Conservation (phyloP, 2,888 invertebrate genomes). For the Clostera curtula region DNA sequence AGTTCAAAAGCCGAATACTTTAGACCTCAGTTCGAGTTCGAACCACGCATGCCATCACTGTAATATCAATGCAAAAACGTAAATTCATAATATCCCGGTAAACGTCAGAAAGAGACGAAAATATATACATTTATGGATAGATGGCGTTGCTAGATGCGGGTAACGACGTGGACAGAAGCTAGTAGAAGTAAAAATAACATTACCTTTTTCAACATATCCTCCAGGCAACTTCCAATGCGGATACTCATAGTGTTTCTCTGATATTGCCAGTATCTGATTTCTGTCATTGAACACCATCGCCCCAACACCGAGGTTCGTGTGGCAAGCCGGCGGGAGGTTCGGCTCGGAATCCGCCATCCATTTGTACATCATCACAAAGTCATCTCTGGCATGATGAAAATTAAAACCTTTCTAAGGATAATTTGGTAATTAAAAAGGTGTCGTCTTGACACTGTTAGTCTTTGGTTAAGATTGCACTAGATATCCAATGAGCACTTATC, state of each 20-base stretch:
- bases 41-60: too few relatives aligned
- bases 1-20: too few relatives aligned
- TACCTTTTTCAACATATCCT: slow-evolving; percentile 90
- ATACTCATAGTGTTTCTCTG: slow-evolving; percentile 80
- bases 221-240: slow-evolving; percentile 94
- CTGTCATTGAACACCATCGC: slow-evolving; percentile 87
- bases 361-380: slow-evolving; percentile 85
- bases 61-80: too few relatives aligned
- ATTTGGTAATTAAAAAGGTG: too few relatives aligned
- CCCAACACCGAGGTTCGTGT: slow-evolving; percentile 87
- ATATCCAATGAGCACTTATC: too few relatives aligned
- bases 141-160: not conserved
- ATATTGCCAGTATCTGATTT: slow-evolving; percentile 85
- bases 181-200: slow-evolving; percentile 7
- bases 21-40: too few relatives aligned
- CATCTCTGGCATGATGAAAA: slow-evolving; percentile 91
- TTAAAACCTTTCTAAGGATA: slow-evolving; percentile 84
- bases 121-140: not conserved
- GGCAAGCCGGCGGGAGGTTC: slow-evolving; percentile 84
- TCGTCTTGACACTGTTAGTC: too few relatives aligned
- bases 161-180: not conserved
- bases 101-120: too few relatives aligned
- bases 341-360: slow-evolving; percentile 83
- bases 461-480: too few relatives aligned
- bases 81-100: too few relatives aligned